Evolutionary conservation across 1,140 invertebrate species (phyloP), one percentile per base, ranked within the genome.

Genomic region (Nasonia longicornis): DNA sequence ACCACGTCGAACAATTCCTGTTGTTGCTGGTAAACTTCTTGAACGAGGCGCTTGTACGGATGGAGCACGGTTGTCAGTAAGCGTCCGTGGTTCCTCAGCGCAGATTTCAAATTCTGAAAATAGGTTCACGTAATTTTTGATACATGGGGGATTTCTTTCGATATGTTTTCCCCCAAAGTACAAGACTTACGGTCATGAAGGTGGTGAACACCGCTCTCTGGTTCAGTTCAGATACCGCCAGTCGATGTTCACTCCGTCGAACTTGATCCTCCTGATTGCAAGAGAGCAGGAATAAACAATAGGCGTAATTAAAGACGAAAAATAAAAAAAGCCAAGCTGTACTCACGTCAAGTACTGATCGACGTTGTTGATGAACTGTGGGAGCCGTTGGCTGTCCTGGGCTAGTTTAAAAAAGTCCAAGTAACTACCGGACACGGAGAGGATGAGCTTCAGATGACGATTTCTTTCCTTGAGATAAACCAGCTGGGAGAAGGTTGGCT

Each of bases 201-300:
- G 31, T 29, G 20, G 31, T 71, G 11, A 26, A 20, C 16, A 2
- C 38, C 3, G 29, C 0, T 70, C 14, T 71, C 29, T 71, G 16
- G 2, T 31, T 16, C 4, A 20, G 4, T 48, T n/a, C 11, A 0
- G 81, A 2, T 63, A 82, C 26, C 45, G 48, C 82, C 82, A 83
- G 66, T 83, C 78, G 11, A 83, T 83, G 52, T 77, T 80, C 11
- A 83, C 6, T 38, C 82, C 82, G 63, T 80, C 82, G n/a, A 82
- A 80, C 20, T 31, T 52, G n/a, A 79, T 29, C 38, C 58, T 64
- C 10, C 81, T 82, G 63, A 77, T 22, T 26, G 1, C 26, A 26
- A 26, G 26, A 26, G 26, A 26, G 26, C 26, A 26, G 26, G 20
- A 58, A 58, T 58, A 58, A n/a, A 6, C 7, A n/a, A 2, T 0